Evolutionary conservation across 2,888 invertebrate genomes (phyloP), one percentile per base, ranked within the genome.

Genomic region (Brenthis daphne): DNA sequence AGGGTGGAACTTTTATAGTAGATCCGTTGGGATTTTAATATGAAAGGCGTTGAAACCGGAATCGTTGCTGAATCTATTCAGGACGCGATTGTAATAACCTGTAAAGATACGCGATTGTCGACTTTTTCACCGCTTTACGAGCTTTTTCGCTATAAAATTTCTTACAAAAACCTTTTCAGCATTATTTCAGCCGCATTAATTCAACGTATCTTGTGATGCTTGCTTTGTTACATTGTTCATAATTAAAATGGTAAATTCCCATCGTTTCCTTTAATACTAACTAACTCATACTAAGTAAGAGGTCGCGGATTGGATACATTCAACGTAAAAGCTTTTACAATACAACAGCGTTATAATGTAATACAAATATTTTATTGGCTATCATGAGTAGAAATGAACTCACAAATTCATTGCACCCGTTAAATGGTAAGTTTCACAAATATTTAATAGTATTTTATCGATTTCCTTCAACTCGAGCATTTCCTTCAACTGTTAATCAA

Each of bases 101-200:
- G 37, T 63, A 63, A 63, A 43, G 53, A 37, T 5, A 43, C 50
- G 65, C 43, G 65, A 65, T 58, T 58, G 57, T 65, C 57, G 24
- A 53, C 51, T 51, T 53, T 60, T 57, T 57, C 65, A 48, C 16
- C 51, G 51, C 51, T 68, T 64, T 68, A 64, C 51, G 64, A 58
- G 33, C 43, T 56, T 50, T 53, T 53, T 43, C 56, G 57, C 68
- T 43, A 48, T 57, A 64, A 66, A 65, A 61, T 20, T 37, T 57
- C 43, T 20, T 56, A 48, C 20, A 67, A 61, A 67, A 63, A 57
- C 64, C 53, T 65, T 65, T 13, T 13, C 37, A 37, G 51, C 53
- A 37, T 63, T 53, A 53, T 53, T 63, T 24, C 37, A 33, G 13
- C 53, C 63, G 20, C 63, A 53, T 63, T 63, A 20, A 63, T 51